Evolutionary conservation across 2,113 vertebrate species (phyloP).

Genomic region (Actenoides lindsayi): DNA sequence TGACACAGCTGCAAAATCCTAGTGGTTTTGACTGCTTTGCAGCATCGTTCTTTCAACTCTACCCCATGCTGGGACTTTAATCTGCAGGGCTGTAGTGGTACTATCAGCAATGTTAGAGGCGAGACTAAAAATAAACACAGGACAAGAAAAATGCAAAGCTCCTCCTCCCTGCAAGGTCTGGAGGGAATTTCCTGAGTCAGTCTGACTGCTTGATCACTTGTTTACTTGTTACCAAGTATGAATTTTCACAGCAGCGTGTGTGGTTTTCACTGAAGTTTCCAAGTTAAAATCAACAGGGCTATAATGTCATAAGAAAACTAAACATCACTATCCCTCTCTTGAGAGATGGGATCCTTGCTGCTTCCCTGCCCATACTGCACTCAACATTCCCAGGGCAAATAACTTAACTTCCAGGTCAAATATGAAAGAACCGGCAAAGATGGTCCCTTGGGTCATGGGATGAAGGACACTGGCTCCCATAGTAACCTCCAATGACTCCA

Average conservation of each 20-base stretch:
- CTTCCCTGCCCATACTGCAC: neutral
- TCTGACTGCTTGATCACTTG: constrained; percentile 10
- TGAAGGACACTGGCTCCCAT: neutral
- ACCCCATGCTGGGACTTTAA: constrained; percentile 17
- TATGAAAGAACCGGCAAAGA: neutral
- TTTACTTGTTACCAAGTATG: constrained; percentile 54
- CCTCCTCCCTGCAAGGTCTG: neutral
- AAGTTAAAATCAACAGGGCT: constrained; percentile 25
- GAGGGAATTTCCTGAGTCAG: constrained; percentile 51
- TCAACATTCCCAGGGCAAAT: neutral
- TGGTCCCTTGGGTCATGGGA: neutral
- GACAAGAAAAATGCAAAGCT: constrained; percentile 55
- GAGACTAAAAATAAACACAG: constrained; percentile 55
- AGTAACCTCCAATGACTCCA: neutral
- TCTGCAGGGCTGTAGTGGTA: neutral
- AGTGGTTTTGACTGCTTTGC: neutral
- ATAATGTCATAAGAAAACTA: neutral
- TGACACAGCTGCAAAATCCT: constrained; percentile 2
- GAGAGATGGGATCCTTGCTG: neutral
- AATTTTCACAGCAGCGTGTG: constrained; percentile 55
- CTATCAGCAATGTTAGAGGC: constrained; percentile 28
- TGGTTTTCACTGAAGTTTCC: constrained; percentile 33
- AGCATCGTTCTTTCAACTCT: neutral
- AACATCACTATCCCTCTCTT: neutral
- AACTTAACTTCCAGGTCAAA: neutral